Conservation (phyloP, 2,797 vertebrate species). For the Ptychadena robeensis region DNA sequence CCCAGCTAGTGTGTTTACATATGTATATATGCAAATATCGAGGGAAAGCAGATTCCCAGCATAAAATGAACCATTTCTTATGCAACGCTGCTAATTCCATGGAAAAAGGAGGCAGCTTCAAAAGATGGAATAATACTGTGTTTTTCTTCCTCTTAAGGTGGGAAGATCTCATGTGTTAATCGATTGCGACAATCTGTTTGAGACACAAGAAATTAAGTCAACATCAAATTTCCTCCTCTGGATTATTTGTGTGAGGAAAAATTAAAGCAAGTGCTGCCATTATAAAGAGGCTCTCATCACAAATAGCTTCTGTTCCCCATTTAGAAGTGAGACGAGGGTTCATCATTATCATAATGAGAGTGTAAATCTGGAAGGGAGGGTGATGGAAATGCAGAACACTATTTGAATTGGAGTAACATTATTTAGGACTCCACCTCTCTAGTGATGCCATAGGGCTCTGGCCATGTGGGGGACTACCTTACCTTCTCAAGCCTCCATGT, state of each 20-base stretch:
- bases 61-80: conserved; percentile 14
- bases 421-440: no score
- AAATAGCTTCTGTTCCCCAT: not conserved
- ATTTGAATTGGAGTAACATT: not conserved
- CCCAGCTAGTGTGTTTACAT: conserved; percentile 46
- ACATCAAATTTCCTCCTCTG: not conserved
- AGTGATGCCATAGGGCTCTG: no score
- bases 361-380: not conserved
- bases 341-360: no score
- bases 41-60: not conserved
- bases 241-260: not conserved
- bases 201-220: not conserved
- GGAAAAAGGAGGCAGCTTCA: not conserved
- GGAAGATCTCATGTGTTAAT: not conserved
- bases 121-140: not conserved
- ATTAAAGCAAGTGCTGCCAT: not conserved
- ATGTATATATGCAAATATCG: conserved; percentile 50
- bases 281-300: not conserved
- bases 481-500: no score
- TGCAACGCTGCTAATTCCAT: not conserved
- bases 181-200: conserved; percentile 2
- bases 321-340: not conserved
- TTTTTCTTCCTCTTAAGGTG: not conserved
- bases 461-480: no score
- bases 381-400: not conserved